Evolutionary conservation across 2,113 vertebrate genomes (phyloP).

Genomic region (Gorsachius goisagi): DNA sequence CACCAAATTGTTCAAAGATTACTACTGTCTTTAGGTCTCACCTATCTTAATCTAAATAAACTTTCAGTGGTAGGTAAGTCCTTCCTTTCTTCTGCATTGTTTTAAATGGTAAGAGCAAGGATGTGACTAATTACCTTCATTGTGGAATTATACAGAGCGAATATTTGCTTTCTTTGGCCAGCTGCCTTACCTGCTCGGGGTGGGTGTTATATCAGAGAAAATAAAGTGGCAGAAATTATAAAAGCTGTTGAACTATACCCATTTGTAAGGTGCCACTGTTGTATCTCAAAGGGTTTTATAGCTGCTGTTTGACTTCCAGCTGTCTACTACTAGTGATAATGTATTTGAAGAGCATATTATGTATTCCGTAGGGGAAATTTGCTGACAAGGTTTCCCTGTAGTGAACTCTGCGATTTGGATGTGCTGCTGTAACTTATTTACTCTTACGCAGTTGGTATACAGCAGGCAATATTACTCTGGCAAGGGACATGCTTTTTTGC

Average conservation of each 20-base stretch:
- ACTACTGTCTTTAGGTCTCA: not conserved
- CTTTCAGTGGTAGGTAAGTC: not conserved
- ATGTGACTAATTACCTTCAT: not conserved
- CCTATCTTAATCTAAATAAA: not conserved
- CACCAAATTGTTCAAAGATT: not conserved
- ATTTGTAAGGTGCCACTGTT: not conserved
- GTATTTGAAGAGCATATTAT: not conserved
- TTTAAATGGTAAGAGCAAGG: not conserved
- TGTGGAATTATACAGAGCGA: not conserved
- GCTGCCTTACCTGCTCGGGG: not conserved
- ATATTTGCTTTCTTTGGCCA: not conserved
- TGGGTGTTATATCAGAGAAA: not conserved
- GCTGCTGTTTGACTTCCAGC: slow-evolving; percentile 1
- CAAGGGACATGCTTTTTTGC: not conserved
- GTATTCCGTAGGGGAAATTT: not conserved
- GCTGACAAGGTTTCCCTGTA: not conserved
- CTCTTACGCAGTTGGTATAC: not conserved
- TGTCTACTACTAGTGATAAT: not conserved
- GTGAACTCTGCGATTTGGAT: not conserved
- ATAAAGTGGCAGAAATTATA: not conserved
- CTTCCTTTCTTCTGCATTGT: not conserved
- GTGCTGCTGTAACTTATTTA: not conserved
- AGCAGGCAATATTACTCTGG: not conserved
- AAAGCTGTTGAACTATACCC: not conserved
- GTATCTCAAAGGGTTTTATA: not conserved